Conservation (phyloP, 1,140 invertebrate species). For the Stenopsyche tienmushanensis region DNA sequence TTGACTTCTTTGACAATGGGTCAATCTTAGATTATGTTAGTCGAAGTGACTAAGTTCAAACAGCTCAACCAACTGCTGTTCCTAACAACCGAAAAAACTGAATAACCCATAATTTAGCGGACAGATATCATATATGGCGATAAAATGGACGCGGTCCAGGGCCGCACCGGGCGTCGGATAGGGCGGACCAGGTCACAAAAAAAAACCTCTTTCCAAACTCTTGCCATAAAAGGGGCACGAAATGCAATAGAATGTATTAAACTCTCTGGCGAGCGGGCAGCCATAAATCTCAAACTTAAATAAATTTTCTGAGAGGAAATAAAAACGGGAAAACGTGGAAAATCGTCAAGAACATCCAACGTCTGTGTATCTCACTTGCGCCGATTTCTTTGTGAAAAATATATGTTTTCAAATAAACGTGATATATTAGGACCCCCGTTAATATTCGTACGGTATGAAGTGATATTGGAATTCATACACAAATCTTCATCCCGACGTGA, state of each 20-base stretch:
- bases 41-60: background rate
- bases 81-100: background rate
- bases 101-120: slow-evolving; percentile 24
- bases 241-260: slow-evolving; percentile 32
- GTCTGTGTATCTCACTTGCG: background rate
- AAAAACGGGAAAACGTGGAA: slow-evolving; percentile 26
- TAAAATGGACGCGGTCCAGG: slow-evolving; percentile 21
- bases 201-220: slow-evolving; percentile 15
- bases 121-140: slow-evolving; percentile 30
- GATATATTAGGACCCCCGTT: background rate
- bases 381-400: background rate
- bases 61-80: background rate
- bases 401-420: background rate
- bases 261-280: slow-evolving; percentile 17
- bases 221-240: slow-evolving; percentile 6
- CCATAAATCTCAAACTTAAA: slow-evolving; percentile 38
- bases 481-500: no score
- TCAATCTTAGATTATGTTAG: no score
- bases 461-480: background rate
- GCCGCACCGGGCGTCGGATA: no score
- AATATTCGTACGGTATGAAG: background rate
- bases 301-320: slow-evolving; percentile 37
- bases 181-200: background rate
- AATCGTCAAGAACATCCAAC: slow-evolving; percentile 11
- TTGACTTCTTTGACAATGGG: no score